phyloP scores from a whole-genome alignment of 2,888 invertebrate genomes.

The Phytoseiulus persimilis region DNA sequence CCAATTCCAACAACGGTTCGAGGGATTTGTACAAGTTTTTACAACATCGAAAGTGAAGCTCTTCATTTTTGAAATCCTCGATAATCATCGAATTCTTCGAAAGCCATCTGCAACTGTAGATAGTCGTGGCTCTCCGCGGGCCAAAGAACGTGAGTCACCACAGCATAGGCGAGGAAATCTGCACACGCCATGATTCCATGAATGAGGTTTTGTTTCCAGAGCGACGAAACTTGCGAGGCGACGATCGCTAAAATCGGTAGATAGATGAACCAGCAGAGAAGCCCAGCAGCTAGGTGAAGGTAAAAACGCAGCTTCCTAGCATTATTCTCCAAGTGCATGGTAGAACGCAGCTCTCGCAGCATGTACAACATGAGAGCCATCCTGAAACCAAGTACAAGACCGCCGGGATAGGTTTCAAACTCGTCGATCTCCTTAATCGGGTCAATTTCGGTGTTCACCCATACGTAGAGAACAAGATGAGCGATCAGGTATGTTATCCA shows the following conservation, averaged over 20 bases:
- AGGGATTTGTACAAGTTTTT: no score
- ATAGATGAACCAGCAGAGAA: slow-evolving; percentile 96
- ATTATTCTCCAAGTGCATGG: slow-evolving; percentile 71
- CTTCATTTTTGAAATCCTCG: background rate
- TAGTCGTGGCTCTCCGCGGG: slow-evolving; percentile 58
- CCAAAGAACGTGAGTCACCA: slow-evolving; percentile 91
- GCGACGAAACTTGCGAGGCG: slow-evolving; percentile 79
- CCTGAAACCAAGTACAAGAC: slow-evolving; percentile 78
- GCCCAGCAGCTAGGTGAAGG: slow-evolving; percentile 91
- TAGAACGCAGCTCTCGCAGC: slow-evolving; percentile 62
- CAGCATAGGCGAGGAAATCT: slow-evolving; percentile 85
- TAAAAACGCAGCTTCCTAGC: slow-evolving; percentile 80
- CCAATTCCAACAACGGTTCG: background rate
- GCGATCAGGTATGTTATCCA: slow-evolving; percentile 86
- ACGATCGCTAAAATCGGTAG: slow-evolving; percentile 86
- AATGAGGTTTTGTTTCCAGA: slow-evolving; percentile 90
- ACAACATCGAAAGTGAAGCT: no score
- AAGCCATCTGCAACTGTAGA: slow-evolving; percentile 14
- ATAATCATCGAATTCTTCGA: slow-evolving; percentile 36
- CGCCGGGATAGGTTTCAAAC: slow-evolving; percentile 95
- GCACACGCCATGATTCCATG: slow-evolving; percentile 89
- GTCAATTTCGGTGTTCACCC: slow-evolving; percentile 96
- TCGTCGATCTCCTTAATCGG: slow-evolving; percentile 92
- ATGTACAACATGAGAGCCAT: slow-evolving; percentile 83
- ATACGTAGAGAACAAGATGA: slow-evolving; percentile 82